phyloP scores from a whole-genome alignment of 2,888 invertebrate species.

The Serripes groenlandicus region DNA sequence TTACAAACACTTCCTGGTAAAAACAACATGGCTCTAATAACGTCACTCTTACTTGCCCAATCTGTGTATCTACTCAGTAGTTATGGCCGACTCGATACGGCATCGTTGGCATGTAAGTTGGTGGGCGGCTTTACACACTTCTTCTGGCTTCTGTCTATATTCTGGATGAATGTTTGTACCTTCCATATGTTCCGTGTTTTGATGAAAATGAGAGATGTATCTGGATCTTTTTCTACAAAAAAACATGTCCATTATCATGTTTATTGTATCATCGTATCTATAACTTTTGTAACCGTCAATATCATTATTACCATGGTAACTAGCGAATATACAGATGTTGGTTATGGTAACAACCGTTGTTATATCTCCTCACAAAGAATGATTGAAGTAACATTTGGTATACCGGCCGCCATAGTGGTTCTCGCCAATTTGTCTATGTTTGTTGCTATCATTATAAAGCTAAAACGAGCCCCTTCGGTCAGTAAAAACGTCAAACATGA shows the following conservation, averaged over 20 bases:
- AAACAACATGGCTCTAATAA: slow-evolving; percentile 43
- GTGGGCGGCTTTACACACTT: slow-evolving; percentile 42
- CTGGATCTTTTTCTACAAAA: neutral
- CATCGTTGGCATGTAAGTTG: slow-evolving; percentile 14
- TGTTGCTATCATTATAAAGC: slow-evolving; percentile 18
- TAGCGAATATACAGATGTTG: slow-evolving; percentile 10
- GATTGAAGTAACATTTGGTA: slow-evolving; percentile 39
- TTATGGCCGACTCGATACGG: neutral
- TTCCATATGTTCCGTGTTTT: slow-evolving; percentile 52
- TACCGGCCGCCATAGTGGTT: slow-evolving; percentile 43
- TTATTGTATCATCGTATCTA: slow-evolving; percentile 14
- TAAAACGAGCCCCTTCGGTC: slow-evolving; percentile 9
- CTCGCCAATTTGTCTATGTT: slow-evolving; percentile 44
- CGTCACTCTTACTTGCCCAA: slow-evolving; percentile 36
- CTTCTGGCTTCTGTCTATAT: slow-evolving; percentile 41
- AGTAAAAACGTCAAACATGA: slow-evolving; percentile 24
- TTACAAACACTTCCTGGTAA: slow-evolving; percentile 48
- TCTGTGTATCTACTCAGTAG: slow-evolving; percentile 32
- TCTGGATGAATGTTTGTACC: slow-evolving; percentile 47
- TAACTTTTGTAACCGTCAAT: slow-evolving; percentile 28
- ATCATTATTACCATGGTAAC: neutral
- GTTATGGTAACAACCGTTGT: slow-evolving; percentile 49
- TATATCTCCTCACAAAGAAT: slow-evolving; percentile 40
- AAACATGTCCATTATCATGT: slow-evolving; percentile 15
- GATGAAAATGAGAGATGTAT: slow-evolving; percentile 4